Evolutionary conservation across 2,888 invertebrate species (phyloP), one percentile per base, ranked within the genome.

Genomic region (Bellardia bayeri): DNA sequence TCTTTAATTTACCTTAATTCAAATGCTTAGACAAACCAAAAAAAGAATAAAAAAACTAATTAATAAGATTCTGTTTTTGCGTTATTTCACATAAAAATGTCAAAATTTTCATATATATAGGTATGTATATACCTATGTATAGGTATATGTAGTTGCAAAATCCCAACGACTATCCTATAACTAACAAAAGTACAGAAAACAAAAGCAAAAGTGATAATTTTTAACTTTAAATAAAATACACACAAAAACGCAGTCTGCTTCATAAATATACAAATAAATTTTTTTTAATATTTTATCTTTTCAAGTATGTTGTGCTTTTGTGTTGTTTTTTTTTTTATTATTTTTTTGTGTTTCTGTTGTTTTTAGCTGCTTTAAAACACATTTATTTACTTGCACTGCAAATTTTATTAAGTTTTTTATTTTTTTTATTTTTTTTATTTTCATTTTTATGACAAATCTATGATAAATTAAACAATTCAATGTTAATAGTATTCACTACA

Each of bases 401-500:
- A 42, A 56, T 69, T 51, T 45, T 13, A 69, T 40, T 13, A 33
- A 71, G 23, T 11, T 45, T 51, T 79, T 37, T 72, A 2, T 63
- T 42, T 14, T 51, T 14, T n/a, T 71, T 71, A 37, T n/a, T 54
- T 37, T n/a, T 71, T 76, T 42, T 23, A 8, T 75, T 45, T 33
- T 64, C 4, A 7, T 56, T 86, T 83, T 84, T 76, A 81, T 84
- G 66, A 78, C 84, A 87, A 82, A 82, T 81, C 72, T 81, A 81
- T 87, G 87, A 87, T 85, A 85, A 87, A 84, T 81, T 78, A 81
- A 85, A 76, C 87, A 82, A 82, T 84, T 84, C 84, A 85, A 78
- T 85, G 87, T 82, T 84, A 87, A 84, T 66, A 68, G 16, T 74
- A 68, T 82, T 82, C 56, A 13, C 68, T 23, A 42, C 58, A 69